A percentile compares a stretch with the other conserved stretches of the same genome.
Evolutionary conservation across 2,888 invertebrate species (phyloP).

Genomic region (Drosophila meridiana): DNA sequence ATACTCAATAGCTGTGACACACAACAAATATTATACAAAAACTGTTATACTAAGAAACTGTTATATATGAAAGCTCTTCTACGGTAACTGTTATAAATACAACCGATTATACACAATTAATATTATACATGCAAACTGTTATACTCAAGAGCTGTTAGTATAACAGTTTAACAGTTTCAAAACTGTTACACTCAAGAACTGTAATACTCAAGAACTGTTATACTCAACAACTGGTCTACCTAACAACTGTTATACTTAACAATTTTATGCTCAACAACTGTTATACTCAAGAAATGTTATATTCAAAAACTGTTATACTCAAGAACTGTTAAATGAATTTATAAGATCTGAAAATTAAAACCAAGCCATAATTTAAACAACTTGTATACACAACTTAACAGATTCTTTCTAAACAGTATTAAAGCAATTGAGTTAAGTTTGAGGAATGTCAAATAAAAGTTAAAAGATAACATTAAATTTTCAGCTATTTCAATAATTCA

Average conservation of each 20-base stretch:
- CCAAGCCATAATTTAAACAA: neutral
- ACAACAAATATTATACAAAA: neutral
- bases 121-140: neutral
- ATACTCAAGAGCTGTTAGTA: neutral
- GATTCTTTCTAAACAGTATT: neutral
- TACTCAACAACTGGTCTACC: neutral
- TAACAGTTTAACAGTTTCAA: neutral
- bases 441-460: neutral
- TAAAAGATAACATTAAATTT: constrained; percentile 6
- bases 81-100: neutral
- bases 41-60: neutral
- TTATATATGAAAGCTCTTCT: neutral
- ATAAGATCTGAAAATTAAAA: neutral
- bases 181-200: neutral
- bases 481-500: constrained; percentile 16
- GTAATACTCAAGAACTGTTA: neutral
- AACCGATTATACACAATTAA: neutral
- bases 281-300: neutral
- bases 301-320: neutral
- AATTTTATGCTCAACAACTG: neutral
- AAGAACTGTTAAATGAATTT: no score
- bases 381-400: neutral
- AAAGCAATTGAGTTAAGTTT: neutral
- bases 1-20: no score
- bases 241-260: neutral